Base-by-base conservation (phyloP, 2,888 invertebrate species). In the Stenolophus ochropezus region DNA sequence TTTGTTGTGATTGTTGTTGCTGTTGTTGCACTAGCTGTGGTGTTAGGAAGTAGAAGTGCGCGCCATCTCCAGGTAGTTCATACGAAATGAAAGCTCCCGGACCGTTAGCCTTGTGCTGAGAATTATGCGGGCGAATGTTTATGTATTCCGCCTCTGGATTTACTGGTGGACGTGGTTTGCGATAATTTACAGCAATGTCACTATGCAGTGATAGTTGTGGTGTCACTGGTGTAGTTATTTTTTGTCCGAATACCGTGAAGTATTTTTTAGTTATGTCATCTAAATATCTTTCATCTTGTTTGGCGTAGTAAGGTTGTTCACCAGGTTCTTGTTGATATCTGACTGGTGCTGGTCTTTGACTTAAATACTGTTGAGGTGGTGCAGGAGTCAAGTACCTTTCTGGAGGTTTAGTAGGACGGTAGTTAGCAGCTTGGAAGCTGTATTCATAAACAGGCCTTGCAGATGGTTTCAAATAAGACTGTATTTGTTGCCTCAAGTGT, bases 41-140 rank as follows among this genome's bases (percentile, higher is more conserved):
- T 81, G 95, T 94, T 82, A 95, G 89, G 90, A 95, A 95, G 87
- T 94, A 95, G 86, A 95, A 94, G 88, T 95, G 95, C 0, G 94
- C 94, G 6, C 94, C 94, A 85, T 94, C 94, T 0, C 94, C 95
- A 0, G 95, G 95, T 82, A 95, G 89, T 85, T 93, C 90, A 88
- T 95, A 95, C 6, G 94, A 94, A 84, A 95, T 93, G 85, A 93
- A 93, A 18, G 94, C 92, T n/a, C 91, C 92, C n/a, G 90, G 89
- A 83, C 90, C 87, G 51, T 90, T 90, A 14, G 33, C 61, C 1
- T 76, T 18, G 33, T 75, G 58, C 8, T 69, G 33, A 2, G 82
- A 85, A 81, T 77, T 83, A 1, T 84, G 81, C 5, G 69, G 71
- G 51, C 49, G 82, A 56, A 74, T 79, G 6, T 82, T 69, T 82